Evolutionary conservation across 1,140 invertebrate species (phyloP).

Genomic region (Pteromalus puparum): DNA sequence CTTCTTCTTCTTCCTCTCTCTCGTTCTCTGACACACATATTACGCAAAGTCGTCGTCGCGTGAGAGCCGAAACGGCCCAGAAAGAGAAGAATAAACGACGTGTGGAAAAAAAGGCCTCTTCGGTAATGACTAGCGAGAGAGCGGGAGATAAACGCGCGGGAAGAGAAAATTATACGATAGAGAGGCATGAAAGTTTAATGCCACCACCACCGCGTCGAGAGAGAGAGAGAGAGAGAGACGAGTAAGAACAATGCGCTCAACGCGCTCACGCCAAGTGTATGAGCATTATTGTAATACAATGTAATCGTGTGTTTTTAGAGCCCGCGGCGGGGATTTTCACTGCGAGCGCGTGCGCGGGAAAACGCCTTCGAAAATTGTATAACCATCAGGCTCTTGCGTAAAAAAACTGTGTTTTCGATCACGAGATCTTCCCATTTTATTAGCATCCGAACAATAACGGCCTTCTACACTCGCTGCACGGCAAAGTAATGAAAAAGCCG

Average conservation of each 20-base stretch:
- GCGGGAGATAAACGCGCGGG: conserved; percentile 37
- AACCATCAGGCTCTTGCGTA: too few relatives aligned
- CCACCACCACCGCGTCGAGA: conserved; percentile 27
- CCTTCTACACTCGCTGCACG: too few relatives aligned
- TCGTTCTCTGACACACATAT: conserved; percentile 17
- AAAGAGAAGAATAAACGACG: conserved; percentile 16
- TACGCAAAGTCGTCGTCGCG: background rate
- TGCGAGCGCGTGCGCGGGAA: too few relatives aligned
- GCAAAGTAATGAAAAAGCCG: too few relatives aligned
- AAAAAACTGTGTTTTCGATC: too few relatives aligned
- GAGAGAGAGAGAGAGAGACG: background rate
- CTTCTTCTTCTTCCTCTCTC: background rate
- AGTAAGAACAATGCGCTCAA: conserved; percentile 28
- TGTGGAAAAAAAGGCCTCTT: conserved; percentile 17
- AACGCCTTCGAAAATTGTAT: background rate
- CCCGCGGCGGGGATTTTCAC: too few relatives aligned
- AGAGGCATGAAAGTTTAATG: conserved; percentile 20
- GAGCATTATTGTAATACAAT: background rate
- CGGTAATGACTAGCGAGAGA: conserved; percentile 22
- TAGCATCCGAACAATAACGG: too few relatives aligned
- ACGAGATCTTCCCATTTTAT: too few relatives aligned
- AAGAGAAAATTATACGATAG: conserved; percentile 36
- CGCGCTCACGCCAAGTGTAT: conserved; percentile 1
- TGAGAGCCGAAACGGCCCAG: conserved; percentile 19
- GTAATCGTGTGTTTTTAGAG: conserved; percentile 4